Percentiles rank a stretch among this genome's conserved stretches.
phyloP scores from a whole-genome alignment of 2,113 vertebrate genomes.

The Chlorodrepanis virens region DNA sequence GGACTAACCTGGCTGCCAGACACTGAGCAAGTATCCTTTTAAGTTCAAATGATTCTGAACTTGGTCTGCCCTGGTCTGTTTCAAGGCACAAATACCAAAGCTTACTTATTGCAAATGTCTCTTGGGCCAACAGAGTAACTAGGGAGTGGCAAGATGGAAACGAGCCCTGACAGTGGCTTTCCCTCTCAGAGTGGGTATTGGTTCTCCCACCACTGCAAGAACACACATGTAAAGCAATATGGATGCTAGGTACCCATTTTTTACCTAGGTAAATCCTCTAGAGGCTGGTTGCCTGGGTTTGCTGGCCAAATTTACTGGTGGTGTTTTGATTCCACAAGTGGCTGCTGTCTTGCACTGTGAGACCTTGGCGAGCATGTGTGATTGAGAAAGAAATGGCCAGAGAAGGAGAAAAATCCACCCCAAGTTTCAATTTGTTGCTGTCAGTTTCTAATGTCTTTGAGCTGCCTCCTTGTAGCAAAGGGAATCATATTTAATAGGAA shows the following conservation, averaged over 20 bases:
- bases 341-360: no score
- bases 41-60: neutral
- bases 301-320: neutral
- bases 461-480: neutral
- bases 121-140: neutral
- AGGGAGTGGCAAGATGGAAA: neutral
- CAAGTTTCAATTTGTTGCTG: rapidly evolving
- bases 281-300: neutral
- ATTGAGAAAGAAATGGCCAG: neutral
- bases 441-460: neutral
- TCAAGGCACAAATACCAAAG: neutral
- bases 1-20: neutral
- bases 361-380: neutral
- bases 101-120: neutral
- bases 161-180: neutral
- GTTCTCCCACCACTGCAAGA: neutral
- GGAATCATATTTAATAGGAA: neutral
- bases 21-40: neutral
- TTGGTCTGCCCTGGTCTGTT: neutral
- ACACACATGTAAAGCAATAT: neutral
- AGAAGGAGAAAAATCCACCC: neutral
- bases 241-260: neutral
- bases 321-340: neutral
- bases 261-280: neutral
- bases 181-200: neutral